A percentile compares a stretch with the other conserved stretches of the same genome.
These are phyloP conservation scores for Pseudococcus longispinus DNA, from an alignment of 2,888 invertebrate species.

Conservation along the genomic window DNA sequence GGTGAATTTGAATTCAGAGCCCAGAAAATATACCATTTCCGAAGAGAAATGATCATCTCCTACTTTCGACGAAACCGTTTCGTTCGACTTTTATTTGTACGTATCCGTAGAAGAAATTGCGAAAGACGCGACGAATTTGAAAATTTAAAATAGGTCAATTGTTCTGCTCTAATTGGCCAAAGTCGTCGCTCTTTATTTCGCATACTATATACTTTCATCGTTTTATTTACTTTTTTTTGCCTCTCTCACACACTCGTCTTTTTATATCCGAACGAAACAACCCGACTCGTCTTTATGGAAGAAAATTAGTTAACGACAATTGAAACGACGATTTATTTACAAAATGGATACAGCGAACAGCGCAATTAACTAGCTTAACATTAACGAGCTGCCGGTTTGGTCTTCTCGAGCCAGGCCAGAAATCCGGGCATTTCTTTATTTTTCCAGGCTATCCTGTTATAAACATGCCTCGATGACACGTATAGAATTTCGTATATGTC, in stretches of 20 bases:
- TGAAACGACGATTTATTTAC: background rate
- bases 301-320: background rate
- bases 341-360: background rate
- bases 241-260: background rate
- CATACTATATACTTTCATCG: background rate
- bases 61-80: background rate
- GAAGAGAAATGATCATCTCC: background rate
- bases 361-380: background rate
- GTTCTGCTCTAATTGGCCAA: background rate
- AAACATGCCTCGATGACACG: background rate
- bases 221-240: background rate
- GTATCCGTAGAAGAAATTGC: background rate
- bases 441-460: conserved; percentile 16
- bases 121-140: background rate
- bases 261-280: background rate
- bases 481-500: conserved; percentile 9
- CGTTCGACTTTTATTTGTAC: background rate
- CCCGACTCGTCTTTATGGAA: background rate
- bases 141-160: conserved; percentile 7
- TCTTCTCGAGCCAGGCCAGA: background rate
- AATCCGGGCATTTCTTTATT: conserved; percentile 25
- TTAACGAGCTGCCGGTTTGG: background rate
- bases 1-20: no score
- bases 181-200: background rate
- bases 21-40: background rate